These are phyloP conservation scores for Sebastes diploproa DNA, from an alignment of 2,797 vertebrate species.

Conservation along the genomic window DNA sequence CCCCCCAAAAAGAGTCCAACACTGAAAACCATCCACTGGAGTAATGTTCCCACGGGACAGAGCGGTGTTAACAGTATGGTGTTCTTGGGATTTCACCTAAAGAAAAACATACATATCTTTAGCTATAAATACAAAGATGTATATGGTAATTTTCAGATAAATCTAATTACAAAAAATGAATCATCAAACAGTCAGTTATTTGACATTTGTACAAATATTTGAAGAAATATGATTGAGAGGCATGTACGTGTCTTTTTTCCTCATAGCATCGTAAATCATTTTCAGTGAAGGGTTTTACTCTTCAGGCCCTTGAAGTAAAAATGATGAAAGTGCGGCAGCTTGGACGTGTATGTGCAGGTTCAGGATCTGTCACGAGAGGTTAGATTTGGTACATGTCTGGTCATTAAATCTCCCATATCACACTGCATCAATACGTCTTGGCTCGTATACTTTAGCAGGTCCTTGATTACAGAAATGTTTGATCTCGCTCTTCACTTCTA, in stretches of 20 bases:
- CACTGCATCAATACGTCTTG: constrained; percentile 38
- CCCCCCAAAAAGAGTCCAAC: not conserved
- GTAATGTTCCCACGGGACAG: constrained; percentile 50
- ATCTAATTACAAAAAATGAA: not conserved
- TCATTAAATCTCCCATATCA: constrained; percentile 55
- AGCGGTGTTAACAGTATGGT: constrained; percentile 11
- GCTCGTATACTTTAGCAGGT: constrained; percentile 31
- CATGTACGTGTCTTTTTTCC: constrained; percentile 11
- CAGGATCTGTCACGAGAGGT: constrained; percentile 34
- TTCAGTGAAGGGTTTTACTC: constrained; percentile 39
- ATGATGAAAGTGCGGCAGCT: constrained; percentile 53
- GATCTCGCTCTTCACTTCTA: constrained; percentile 53
- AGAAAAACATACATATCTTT: not conserved
- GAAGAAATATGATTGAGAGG: constrained; percentile 8
- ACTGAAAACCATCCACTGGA: constrained; percentile 30
- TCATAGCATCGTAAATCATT: constrained; percentile 41
- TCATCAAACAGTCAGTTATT: not conserved
- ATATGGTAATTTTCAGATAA: not conserved
- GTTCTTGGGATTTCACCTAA: constrained; percentile 38
- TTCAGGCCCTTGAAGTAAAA: constrained; percentile 41
- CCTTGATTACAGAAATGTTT: constrained; percentile 68
- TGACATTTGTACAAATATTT: constrained; percentile 33
- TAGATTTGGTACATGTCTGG: constrained; percentile 39
- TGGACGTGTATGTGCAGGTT: constrained; percentile 58
- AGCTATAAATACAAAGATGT: not conserved